Evolutionary conservation across 2,113 vertebrate species (phyloP).

Genomic region (Petroica traversi): DNA sequence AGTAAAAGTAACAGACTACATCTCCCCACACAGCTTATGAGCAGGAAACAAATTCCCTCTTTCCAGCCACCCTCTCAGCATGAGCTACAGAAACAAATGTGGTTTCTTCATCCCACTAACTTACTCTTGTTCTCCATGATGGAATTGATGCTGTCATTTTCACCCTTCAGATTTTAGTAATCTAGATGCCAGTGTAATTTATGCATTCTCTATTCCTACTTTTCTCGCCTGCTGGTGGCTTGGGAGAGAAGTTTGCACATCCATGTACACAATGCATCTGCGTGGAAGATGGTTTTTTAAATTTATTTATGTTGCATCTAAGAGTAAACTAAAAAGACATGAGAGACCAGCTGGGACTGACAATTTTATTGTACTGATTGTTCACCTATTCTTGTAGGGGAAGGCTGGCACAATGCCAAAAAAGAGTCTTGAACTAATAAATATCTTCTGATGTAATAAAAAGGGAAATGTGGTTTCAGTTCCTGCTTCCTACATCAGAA

Average conservation of each 20-base stretch:
- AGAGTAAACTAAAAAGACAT: neutral
- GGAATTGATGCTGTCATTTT: neutral
- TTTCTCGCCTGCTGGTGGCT: neutral
- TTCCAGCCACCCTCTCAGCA: neutral
- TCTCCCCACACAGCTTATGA: neutral
- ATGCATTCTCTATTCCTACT: neutral
- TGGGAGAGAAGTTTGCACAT: neutral
- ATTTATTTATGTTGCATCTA: neutral
- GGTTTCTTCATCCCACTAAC: neutral
- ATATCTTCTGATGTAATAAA: neutral
- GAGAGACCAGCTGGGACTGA: neutral
- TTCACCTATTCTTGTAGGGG: neutral
- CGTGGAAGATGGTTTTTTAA: rapidly evolving
- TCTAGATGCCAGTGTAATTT: neutral
- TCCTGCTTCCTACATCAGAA: constrained; percentile 13
- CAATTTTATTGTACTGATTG: rapidly evolving
- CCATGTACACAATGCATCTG: rapidly evolving
- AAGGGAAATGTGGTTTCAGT: neutral
- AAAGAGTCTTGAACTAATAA: neutral
- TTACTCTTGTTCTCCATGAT: neutral
- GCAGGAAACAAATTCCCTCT: neutral
- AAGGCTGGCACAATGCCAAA: neutral
- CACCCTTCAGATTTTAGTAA: neutral
- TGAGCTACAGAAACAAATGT: neutral
- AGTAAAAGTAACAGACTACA: neutral